These are phyloP conservation scores for Chrysolina oricalcia DNA, from an alignment of 2,888 invertebrate genomes.

Conservation along the genomic window DNA sequence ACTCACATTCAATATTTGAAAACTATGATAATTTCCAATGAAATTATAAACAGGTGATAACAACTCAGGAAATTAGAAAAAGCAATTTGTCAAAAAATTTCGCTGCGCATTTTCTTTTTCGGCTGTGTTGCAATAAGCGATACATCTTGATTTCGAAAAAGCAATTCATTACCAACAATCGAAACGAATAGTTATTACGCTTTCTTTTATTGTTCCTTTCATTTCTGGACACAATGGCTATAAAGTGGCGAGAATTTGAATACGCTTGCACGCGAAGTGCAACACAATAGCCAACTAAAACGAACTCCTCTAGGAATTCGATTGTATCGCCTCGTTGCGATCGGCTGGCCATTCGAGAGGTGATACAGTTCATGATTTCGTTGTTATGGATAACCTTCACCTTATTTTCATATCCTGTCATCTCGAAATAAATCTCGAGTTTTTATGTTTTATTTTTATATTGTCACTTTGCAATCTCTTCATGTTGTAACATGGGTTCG, in stretches of 20 bases:
- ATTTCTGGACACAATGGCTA: conserved; percentile 4
- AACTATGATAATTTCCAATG: too few species aligned
- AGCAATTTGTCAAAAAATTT: background rate
- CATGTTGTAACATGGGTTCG: too few species aligned
- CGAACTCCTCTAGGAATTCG: conserved; percentile 3
- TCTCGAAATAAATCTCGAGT: too few species aligned
- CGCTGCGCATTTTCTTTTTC: background rate
- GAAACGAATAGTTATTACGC: conserved; percentile 13
- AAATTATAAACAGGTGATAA: background rate
- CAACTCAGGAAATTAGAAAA: background rate
- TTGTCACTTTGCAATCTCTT: too few species aligned
- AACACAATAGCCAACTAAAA: conserved; percentile 4
- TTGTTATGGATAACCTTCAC: background rate
- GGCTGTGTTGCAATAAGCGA: background rate
- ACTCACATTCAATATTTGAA: too few species aligned
- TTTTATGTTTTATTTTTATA: too few species aligned
- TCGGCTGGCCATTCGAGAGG: background rate
- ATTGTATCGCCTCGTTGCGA: background rate
- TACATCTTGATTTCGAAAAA: conserved; percentile 11
- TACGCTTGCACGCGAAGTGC: conserved; percentile 1
- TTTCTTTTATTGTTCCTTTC: conserved; percentile 7
- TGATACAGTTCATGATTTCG: conserved; percentile 1
- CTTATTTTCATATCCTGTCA: background rate
- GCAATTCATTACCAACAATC: conserved; percentile 4
- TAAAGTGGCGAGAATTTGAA: conserved; percentile 12